phyloP scores from a whole-genome alignment of 2,888 invertebrate species.

The Rhagonycha lutea region DNA sequence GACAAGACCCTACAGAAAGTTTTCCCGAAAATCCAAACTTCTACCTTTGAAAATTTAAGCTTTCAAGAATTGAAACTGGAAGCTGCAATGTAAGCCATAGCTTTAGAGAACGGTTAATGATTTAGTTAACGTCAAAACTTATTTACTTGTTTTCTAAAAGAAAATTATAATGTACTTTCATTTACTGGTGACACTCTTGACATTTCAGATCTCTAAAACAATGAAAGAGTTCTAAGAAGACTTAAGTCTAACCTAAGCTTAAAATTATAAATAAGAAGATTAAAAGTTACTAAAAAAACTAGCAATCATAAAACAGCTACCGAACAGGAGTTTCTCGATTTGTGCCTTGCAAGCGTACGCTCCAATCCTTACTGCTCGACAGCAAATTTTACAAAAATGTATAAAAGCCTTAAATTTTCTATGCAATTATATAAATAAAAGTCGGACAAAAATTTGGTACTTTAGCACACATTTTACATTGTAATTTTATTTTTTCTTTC shows the following conservation, averaged over 20 bases:
- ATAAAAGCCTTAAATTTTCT: background rate
- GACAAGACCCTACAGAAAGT: background rate
- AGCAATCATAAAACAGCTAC: background rate
- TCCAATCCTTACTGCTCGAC: no score
- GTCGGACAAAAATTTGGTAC: background rate
- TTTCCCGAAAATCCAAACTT: background rate
- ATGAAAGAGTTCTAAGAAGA: background rate
- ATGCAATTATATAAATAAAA: background rate
- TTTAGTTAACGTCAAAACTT: background rate
- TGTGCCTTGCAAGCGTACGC: background rate
- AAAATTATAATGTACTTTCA: background rate
- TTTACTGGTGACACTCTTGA: background rate
- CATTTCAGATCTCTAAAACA: background rate
- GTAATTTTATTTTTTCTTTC: background rate
- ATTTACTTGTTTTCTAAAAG: background rate
- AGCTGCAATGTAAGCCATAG: background rate
- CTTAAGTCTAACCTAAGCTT: background rate
- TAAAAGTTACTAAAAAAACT: background rate
- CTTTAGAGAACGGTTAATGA: background rate
- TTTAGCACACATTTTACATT: background rate
- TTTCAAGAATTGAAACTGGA: background rate
- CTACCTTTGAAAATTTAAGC: background rate
- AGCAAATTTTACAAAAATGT: no score
- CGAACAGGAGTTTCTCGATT: background rate
- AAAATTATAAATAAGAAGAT: background rate